Base-by-base conservation (phyloP, 2,797 vertebrate species). In the Chaetodon trifasciatus region DNA sequence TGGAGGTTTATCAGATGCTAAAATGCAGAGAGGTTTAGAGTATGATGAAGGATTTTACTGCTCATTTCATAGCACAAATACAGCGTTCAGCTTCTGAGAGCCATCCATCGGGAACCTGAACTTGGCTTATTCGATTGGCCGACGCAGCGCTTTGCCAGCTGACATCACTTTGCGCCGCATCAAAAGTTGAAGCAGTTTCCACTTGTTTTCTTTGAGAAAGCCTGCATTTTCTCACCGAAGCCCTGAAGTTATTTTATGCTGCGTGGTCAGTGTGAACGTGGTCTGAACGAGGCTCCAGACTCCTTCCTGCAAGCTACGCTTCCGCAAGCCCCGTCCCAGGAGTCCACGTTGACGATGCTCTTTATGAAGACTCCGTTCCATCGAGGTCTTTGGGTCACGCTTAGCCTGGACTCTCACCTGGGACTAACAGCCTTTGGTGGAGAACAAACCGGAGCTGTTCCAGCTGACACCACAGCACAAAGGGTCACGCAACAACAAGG, bases 251-350 rank as follows among this genome's bases (percentile, higher is more conserved):
- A 32, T 32, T 32, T 32, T 3, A 9, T 21, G 3, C 12, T 1
- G n/a, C 4, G 12, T 12, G 9, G 15, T 42, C 40, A 28, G 60
- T 5, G 39, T 47, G 10, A 47, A 47, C 3, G 4, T 0, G 12
- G 32, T 56, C 55, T 37, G 35, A 63, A 68, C 21, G 21, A 44
- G n/a, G 23, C 74, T 58, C 40, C 24, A 21, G 44, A 65, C 28
- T 3, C n/a, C 39, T 2, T 16, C 28, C 65, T 4, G 56, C 40
- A 12, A 42, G 8, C 8, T 40, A 1, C 16, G 13, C 47, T 23
- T 12, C 11, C 10, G 5, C 5, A 8, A 21, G 4, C 0, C 13
- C 12, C 28, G 4, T 16, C 15, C 50, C 19, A 37, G 17, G 39
- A 58, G 55, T 37, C 55, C 42, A 21, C 1, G 19, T 16, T 28